These are phyloP conservation scores for Uria lomvia DNA, from an alignment of 2,113 vertebrate species.

Conservation along the genomic window DNA sequence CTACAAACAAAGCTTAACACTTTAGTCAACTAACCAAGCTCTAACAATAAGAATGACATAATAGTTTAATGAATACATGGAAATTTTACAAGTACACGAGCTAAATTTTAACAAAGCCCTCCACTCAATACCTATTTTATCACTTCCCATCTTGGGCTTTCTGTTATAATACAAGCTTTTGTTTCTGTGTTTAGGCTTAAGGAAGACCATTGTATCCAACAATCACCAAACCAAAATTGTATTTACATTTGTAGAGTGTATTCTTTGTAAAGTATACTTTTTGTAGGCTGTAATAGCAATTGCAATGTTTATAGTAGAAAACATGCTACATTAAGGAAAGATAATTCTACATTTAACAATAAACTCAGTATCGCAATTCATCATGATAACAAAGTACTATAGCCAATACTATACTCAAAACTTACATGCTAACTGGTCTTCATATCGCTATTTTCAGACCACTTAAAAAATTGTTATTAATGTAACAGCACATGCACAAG, in stretches of 20 bases:
- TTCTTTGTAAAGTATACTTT: constrained; percentile 69
- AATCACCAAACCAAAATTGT: constrained; percentile 69
- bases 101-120: constrained; percentile 81
- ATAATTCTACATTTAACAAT: constrained; percentile 52
- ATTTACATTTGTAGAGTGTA: constrained; percentile 76
- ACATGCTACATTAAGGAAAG: constrained; percentile 42
- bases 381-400: background rate
- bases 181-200: constrained; percentile 82
- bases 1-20: constrained; percentile 66
- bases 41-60: constrained; percentile 93
- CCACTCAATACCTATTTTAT: constrained; percentile 87
- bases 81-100: constrained; percentile 88
- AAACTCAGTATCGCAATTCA: background rate
- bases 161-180: constrained; percentile 84
- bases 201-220: constrained; percentile 79
- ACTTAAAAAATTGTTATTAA: background rate
- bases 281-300: constrained; percentile 56
- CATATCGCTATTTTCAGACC: background rate
- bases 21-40: constrained; percentile 63
- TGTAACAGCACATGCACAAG: background rate
- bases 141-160: constrained; percentile 87
- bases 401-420: background rate
- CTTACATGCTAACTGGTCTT: background rate
- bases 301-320: constrained; percentile 45
- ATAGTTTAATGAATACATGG: constrained; percentile 91